Evolutionary conservation across 1,140 invertebrate genomes (phyloP).

Genomic region (Drosophila funebris): DNA sequence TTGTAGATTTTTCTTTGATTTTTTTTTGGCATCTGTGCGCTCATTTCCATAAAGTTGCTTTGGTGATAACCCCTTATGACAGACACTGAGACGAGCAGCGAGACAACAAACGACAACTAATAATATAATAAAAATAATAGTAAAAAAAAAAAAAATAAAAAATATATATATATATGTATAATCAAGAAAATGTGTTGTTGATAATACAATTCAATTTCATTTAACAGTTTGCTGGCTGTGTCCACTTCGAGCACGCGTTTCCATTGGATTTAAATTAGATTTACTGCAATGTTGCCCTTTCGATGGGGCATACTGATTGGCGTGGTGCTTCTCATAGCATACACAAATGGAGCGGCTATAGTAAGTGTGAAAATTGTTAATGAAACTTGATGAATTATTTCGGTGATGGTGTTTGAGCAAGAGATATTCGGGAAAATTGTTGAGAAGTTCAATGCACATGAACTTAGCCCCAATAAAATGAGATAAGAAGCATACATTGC

Average conservation of each 20-base stretch:
- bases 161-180: slow-evolving; percentile 16
- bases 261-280: slow-evolving; percentile 65
- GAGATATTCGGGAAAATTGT: slow-evolving; percentile 25
- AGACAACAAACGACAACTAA: slow-evolving; percentile 40
- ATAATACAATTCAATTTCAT: slow-evolving; percentile 69
- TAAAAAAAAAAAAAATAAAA: too few species aligned
- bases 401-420: neutral
- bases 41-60: slow-evolving; percentile 43
- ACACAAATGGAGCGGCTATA: slow-evolving; percentile 73
- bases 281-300: slow-evolving; percentile 77
- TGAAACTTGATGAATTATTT: slow-evolving; percentile 6
- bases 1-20: slow-evolving; percentile 25
- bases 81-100: slow-evolving; percentile 25
- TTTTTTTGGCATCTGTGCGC: slow-evolving; percentile 64
- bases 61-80: slow-evolving; percentile 69
- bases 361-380: slow-evolving; percentile 73
- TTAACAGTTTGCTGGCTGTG: slow-evolving; percentile 63
- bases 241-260: slow-evolving; percentile 43
- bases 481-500: slow-evolving; percentile 50
- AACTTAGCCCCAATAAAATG: slow-evolving; percentile 45
- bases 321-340: slow-evolving; percentile 59
- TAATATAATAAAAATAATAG: slow-evolving; percentile 22
- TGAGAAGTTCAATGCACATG: slow-evolving; percentile 60
- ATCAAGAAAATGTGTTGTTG: slow-evolving; percentile 47
- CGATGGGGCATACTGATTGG: slow-evolving; percentile 76